Evolutionary conservation across 2,888 invertebrate species (phyloP), one percentile per base, ranked within the genome.

Genomic region (Argyresthia albistria): DNA sequence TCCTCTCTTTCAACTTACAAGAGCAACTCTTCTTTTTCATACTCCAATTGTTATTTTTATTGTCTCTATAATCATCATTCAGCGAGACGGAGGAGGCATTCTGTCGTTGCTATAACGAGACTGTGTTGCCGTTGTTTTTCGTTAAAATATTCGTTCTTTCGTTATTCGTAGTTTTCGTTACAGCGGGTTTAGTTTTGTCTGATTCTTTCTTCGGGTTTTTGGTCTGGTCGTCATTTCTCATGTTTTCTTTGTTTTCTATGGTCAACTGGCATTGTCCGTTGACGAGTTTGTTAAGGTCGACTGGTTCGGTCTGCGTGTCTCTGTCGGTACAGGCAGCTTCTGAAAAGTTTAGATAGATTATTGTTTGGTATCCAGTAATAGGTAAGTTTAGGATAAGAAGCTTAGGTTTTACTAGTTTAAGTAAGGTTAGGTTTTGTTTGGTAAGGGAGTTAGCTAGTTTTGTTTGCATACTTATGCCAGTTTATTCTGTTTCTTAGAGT

Each of bases 21-120:
- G 86, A 86, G 60, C 86, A 86, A 61, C 78, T 80, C 60, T 83
- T 82, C 59, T 79, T 79, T 58, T 66, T 77, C 14, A 72, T 66
- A 62, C 69, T 67, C 56, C 57, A 57, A 50, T 70, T 68, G 55
- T 70, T 75, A 61, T 70, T 76, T 53, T 69, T 73, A 52, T 61
- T 68, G 43, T 59, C 63, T 57, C 64, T 56, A 48, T 53, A 67
- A 51, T 73, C 73, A 56, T 83, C 79, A 51, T 68, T 73, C 1
- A 82, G 67, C 16, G 86, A 86, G 57, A 67, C 73, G 1, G 82
- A 73, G 0, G 83, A 79, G 3, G 37, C 37, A n/a, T 50, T 49
- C 14, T 46, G 47, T 43, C n/a, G 35, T 47, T 53, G 53, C 53
- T 53, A 53, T 53, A 53, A 53, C 10, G 53, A 16, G 8, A 45